phyloP scores from a whole-genome alignment of 2,113 vertebrate genomes.

The Lasiurus borealis region DNA sequence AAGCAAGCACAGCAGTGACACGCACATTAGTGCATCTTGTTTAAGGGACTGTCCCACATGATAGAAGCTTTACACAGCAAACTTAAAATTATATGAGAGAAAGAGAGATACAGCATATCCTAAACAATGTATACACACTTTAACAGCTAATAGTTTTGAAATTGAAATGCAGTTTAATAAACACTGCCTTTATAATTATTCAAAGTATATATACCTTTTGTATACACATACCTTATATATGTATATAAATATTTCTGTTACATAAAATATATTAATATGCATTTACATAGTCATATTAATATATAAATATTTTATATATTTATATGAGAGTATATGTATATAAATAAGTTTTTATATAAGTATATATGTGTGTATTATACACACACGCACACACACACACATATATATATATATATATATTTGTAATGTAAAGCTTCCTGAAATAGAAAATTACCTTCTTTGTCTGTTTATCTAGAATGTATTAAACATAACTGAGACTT shows the following conservation, averaged over 20 bases:
- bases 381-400: too few species aligned
- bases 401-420: not conserved
- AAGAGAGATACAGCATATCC: not conserved
- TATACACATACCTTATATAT: not conserved
- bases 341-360: not conserved
- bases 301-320: not conserved
- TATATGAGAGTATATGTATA: not conserved
- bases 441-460: conserved; percentile 18
- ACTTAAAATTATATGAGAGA: not conserved
- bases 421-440: not conserved
- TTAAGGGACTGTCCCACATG: not conserved
- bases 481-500: not conserved
- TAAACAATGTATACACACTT: too few species aligned
- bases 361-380: too few species aligned
- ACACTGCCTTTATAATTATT: too few species aligned
- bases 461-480: not conserved
- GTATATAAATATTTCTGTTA: not conserved
- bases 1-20: not conserved
- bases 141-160: too few species aligned
- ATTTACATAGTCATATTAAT: not conserved
- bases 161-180: too few species aligned
- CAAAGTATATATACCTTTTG: too few species aligned
- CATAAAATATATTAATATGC: not conserved
- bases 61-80: not conserved
- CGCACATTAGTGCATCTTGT: not conserved